Base-by-base conservation (phyloP, 2,888 invertebrate genomes). In the Erebia epiphron region DNA sequence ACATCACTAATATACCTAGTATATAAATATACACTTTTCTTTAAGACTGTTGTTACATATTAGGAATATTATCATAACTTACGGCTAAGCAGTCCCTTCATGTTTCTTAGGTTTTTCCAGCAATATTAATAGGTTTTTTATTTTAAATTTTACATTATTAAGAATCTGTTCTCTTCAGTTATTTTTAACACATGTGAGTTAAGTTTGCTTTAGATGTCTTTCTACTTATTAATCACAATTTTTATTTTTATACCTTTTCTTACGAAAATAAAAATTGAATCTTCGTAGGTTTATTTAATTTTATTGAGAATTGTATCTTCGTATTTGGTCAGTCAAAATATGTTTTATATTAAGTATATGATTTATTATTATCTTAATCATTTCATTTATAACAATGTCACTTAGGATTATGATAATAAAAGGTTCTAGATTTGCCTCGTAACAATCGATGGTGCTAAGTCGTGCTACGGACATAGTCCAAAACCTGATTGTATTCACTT, bases 381-480 rank as follows among this genome's bases (percentile, higher is more conserved):
- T 66, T 60, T 16, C 52, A 13, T 50, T 60, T 26, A 54, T 63
- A 65, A 60, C 54, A 60, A n/a, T 35, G 57, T 57, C 18, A 54
- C 21, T 60, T 68, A 68, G 65, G 46, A 49, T 60, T 56, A 56
- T 58, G 57, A 69, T 69, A 73, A 67, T 58, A 65, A 7, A 76
- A 76, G 74, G 75, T 77, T 77, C 75, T 80, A 79, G 75, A 82
- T 63, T 69, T 70, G 79, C 79, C 80, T 80, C 80, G 73, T 80
- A 77, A 79, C 75, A 78, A 86, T 78, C 78, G 82, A 87, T 92
- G 92, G 92, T 92, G 92, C 92, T 92, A 91, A 84, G 84, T 85
- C 87, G 91, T 92, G 91, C 91, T 91, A 90, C 86, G 90, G 90
- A 89, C 89, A 73, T 79, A 83, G 90, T 91, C 90, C 89, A 84